A percentile compares a stretch with the other conserved stretches of the same genome.
phyloP scores from a whole-genome alignment of 2,113 vertebrate species.

The Perccottus glenii region DNA sequence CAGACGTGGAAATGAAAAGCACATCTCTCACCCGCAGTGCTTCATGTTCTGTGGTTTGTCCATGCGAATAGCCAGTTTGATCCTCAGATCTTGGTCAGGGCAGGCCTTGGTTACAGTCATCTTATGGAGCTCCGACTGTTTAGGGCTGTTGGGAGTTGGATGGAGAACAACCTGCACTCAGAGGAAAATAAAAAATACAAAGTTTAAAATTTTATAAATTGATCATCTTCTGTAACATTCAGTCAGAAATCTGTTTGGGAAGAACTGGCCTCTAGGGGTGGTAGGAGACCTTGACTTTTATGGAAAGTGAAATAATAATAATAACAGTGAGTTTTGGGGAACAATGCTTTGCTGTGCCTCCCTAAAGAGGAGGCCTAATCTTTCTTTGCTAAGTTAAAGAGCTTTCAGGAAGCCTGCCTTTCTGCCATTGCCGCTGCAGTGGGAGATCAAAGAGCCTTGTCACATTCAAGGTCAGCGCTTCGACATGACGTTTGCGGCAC shows the following conservation, averaged over 20 bases:
- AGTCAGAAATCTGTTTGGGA: conserved; percentile 31
- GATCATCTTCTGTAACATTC: conserved; percentile 36
- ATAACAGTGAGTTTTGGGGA: conserved; percentile 19
- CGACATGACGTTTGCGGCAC: conserved; percentile 44
- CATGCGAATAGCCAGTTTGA: conserved; percentile 98
- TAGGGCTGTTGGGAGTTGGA: conserved; percentile 97
- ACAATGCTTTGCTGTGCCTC: conserved; percentile 46
- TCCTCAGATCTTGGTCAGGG: conserved; percentile 95
- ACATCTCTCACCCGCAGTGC: conserved; percentile 92
- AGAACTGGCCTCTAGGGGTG: conserved; percentile 21
- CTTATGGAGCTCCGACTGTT: conserved; percentile 97
- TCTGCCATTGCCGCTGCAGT: conserved; percentile 62
- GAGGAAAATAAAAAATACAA: conserved; percentile 13
- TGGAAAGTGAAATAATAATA: conserved; percentile 50
- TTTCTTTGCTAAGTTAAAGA: conserved; percentile 74
- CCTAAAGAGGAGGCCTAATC: conserved; percentile 63
- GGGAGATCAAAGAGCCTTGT: conserved; percentile 67
- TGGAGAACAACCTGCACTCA: conserved; percentile 89
- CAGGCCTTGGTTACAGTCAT: conserved; percentile 99
- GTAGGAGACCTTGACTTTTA: conserved; percentile 11
- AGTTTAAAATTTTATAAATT: conserved; percentile 8
- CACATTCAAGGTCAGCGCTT: conserved; percentile 69
- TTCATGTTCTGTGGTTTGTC: conserved; percentile 99
- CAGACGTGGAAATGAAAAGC: conserved; percentile 38
- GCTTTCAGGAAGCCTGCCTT: conserved; percentile 68